Conservation (phyloP, 1,140 invertebrate species). For the Achatina immaculata region DNA sequence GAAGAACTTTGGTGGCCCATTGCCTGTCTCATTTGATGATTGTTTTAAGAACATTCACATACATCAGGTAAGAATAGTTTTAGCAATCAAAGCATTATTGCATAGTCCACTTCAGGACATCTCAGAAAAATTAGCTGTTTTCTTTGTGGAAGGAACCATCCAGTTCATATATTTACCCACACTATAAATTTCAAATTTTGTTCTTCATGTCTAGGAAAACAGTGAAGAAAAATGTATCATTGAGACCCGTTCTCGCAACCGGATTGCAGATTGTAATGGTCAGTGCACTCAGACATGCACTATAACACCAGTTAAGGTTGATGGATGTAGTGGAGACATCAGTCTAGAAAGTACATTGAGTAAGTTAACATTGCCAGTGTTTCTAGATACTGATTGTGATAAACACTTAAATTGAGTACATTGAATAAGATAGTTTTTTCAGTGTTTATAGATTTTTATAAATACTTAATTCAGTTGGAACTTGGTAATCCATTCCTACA, state of each 20-base stretch:
- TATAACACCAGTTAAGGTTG: slow-evolving; percentile 59
- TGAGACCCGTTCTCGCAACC: slow-evolving; percentile 63
- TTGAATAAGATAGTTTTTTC: not conserved
- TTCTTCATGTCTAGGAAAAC: slow-evolving; percentile 65
- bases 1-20: no score
- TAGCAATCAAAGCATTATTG: no score
- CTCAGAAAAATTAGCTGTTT: no score
- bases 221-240: slow-evolving; percentile 68
- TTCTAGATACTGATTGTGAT: not conserved
- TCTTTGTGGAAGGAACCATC: no score
- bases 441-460: slow-evolving; percentile 6
- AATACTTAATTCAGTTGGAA: not conserved
- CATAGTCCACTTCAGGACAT: no score
- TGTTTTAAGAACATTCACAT: no score
- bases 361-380: not conserved
- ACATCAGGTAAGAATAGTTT: no score
- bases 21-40: no score
- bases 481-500: no score
- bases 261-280: slow-evolving; percentile 61
- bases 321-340: slow-evolving; percentile 51
- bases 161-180: no score
- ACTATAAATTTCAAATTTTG: no score
- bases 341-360: slow-evolving; percentile 37
- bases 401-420: not conserved
- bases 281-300: slow-evolving; percentile 65